Evolutionary conservation across 2,888 invertebrate genomes (phyloP), one percentile per base, ranked within the genome.

Genomic region (Vannuccia rotundouncinata): DNA sequence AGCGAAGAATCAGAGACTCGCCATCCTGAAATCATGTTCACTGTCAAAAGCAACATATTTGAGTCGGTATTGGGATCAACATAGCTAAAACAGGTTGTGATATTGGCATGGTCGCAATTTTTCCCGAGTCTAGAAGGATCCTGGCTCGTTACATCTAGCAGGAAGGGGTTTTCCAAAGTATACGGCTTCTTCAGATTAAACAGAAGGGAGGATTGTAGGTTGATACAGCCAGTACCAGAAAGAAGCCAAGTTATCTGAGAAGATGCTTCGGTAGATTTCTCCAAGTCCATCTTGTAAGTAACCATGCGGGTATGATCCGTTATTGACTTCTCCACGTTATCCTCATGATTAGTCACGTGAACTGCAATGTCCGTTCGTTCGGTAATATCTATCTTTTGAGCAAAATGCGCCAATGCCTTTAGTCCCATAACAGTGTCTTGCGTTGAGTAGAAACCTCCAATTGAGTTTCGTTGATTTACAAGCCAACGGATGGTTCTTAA

Each of bases 371-470:
- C 30, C 1, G 45, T 22, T 17, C 25, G 22, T 17, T 31, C 17
- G 1, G 31, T 31, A 31, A 77, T 1, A 45, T 45, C 77, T 31
- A 66, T 31, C 2, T 30, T 77, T 77, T 77, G 17, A 17, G 77
- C 66, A 78, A 85, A 81, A 66, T 82, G 75, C 13, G 83, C 84
- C 28, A 85, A 79, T 22, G 85, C 84, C 81, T 84, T 82, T 31
- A 85, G 82, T 25, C 83, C 85, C 59, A 85, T 80, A 27, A 85
- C 84, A n/a, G 85, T 85, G 78, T 85, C 84, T 83, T 84, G 84
- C 45, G 84, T 84, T 25, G 82, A 83, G 29, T 83, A 81, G 78
- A 84, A 85, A 0, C 82, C 75, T 13, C 85, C 85, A 17, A 82
- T 78, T 31, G 81, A 82, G 17, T 83, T 76, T 45, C 80, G 78